Evolutionary conservation across 2,113 vertebrate genomes (phyloP).

Genomic region (Labrus mixtus): DNA sequence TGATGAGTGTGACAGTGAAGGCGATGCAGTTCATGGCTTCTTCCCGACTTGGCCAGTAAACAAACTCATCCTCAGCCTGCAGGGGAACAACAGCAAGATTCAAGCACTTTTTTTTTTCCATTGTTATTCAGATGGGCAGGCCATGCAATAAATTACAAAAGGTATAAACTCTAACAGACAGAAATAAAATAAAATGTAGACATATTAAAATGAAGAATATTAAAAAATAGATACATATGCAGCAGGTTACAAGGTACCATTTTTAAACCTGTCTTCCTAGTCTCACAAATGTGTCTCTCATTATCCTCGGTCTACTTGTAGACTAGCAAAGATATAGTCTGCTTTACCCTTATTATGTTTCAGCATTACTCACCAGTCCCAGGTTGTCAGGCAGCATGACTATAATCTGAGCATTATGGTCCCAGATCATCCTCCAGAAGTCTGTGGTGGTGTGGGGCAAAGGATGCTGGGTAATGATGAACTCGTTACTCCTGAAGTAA

Average conservation of each 20-base stretch:
- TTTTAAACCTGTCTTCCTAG: too few species aligned
- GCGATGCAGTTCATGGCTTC: conserved; percentile 99
- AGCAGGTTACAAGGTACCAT: too few species aligned
- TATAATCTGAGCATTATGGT: conserved; percentile 98
- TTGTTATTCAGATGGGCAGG: too few species aligned
- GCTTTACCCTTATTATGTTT: neutral
- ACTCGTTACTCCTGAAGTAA: conserved; percentile 98
- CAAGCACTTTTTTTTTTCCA: too few species aligned
- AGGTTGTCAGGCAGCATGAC: conserved; percentile 99
- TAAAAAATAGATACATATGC: too few species aligned
- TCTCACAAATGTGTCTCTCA: too few species aligned
- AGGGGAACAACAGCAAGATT: conserved; percentile 22
- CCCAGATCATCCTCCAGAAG: conserved; percentile 99
- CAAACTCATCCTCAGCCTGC: conserved; percentile 98
- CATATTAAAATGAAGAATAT: too few species aligned
- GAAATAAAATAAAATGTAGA: too few species aligned
- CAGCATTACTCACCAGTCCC: conserved; percentile 88
- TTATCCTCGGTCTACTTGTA: too few species aligned
- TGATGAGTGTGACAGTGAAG: conserved; percentile 99
- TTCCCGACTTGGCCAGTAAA: conserved; percentile 98
- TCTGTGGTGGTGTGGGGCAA: conserved; percentile 98
- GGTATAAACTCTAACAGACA: too few species aligned
- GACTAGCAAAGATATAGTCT: neutral
- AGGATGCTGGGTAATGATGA: conserved; percentile 98
- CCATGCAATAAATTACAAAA: too few species aligned